Conservation (phyloP, 2,797 vertebrate species). For the Oreonectes daqikongensis region DNA sequence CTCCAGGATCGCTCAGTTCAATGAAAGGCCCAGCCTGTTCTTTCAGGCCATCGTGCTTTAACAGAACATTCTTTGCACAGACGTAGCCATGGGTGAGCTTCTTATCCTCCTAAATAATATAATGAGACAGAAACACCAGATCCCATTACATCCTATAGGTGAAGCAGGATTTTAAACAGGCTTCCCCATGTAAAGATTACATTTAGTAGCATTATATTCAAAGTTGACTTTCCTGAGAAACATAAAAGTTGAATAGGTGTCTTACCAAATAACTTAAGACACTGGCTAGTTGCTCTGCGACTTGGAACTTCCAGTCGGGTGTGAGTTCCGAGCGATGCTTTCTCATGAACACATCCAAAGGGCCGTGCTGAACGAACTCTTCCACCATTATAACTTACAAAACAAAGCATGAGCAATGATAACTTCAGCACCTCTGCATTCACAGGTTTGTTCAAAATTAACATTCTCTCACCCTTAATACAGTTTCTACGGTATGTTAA, state of each 20-base stretch:
- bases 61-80: constrained; percentile 85
- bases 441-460: not conserved
- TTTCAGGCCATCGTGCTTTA: constrained; percentile 81
- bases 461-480: not conserved
- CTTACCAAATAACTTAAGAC: constrained; percentile 87
- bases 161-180: not conserved
- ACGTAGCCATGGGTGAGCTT: constrained; percentile 86
- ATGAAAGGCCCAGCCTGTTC: constrained; percentile 80
- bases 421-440: not conserved
- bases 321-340: constrained; percentile 78
- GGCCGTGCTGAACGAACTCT: constrained; percentile 83
- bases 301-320: constrained; percentile 86
- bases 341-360: constrained; percentile 86
- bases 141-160: not conserved
- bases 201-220: too few relatives aligned
- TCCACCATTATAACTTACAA: constrained; percentile 86
- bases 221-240: not conserved
- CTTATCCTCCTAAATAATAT: constrained; percentile 80
- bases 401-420: constrained; percentile 9
- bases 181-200: not conserved
- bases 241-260: not conserved
- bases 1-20: constrained; percentile 86
- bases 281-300: constrained; percentile 85
- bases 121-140: not conserved
- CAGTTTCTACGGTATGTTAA: too few relatives aligned